Evolutionary conservation across 2,797 vertebrate genomes (phyloP), one percentile per base, ranked within the genome.

Genomic region (Melanotaenia trifasciata): DNA sequence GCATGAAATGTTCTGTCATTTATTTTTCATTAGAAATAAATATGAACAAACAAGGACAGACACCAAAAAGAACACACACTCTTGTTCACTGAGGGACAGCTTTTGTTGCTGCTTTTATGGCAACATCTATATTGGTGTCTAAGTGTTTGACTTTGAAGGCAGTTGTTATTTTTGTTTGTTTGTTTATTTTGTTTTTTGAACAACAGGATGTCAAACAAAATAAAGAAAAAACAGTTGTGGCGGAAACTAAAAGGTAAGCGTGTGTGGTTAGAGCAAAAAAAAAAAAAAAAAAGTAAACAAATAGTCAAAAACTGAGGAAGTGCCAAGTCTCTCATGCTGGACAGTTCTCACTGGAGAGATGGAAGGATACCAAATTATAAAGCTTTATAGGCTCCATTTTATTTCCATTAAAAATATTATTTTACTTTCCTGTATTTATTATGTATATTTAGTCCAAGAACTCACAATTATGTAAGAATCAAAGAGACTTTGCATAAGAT

Each of bases 1-100:
- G 74, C 77, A 61, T 36, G 70, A 24, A 33, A 1, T 57, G 64
- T 74, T 75, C 61, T 54, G 74, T 87, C 87, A 92, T 90, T 80
- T 73, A 93, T 92, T 86, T 86, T 90, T 86, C 14, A 92, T 82
- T 65, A 24, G 61, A 62, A 81, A 87, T 87, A 84, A 88, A 90
- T 84, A 89, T 83, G 76, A 86, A 91, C 86, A 89, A 61, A 47
- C 73, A 80, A 72, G 64, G 83, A 70, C 71, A 74, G 85, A 81
- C 74, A 59, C 54, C 51, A 64, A 51, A 71, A 64, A 81, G 70
- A 74, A 81, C 76, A 58, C 57, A 40, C 30, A 68, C 24, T 43
- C 38, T 56, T 20, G 43, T 58, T 72, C 70, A 73, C 1, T 43
- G 14, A 69, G 72, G 74, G 59, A 57, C 53, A n/a, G 78, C 57